These are phyloP conservation scores for Drosophila paranaensis DNA, from an alignment of 2,888 invertebrate species.

Conservation along the genomic window DNA sequence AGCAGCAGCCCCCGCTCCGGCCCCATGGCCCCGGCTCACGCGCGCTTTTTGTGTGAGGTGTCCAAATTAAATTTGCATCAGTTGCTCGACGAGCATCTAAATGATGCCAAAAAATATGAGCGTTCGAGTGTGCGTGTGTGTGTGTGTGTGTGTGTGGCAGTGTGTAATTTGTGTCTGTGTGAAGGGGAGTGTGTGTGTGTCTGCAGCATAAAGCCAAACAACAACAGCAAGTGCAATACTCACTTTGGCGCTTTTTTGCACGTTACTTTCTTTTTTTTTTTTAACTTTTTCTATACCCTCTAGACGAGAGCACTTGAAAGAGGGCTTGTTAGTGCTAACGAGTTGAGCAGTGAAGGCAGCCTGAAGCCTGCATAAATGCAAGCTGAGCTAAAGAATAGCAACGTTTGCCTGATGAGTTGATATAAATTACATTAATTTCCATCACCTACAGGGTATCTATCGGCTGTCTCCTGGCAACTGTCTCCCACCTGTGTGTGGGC, in stretches of 20 bases:
- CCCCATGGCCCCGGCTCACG: constrained; percentile 7
- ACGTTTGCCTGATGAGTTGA: too few species aligned
- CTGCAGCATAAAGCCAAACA: constrained; percentile 52
- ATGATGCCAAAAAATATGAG: constrained; percentile 75
- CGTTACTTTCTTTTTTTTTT: constrained; percentile 41
- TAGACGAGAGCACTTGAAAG: not conserved
- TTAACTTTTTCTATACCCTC: constrained; percentile 43
- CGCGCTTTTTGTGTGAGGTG: constrained; percentile 73
- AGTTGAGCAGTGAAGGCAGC: not conserved
- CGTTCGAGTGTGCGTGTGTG: constrained; percentile 27
- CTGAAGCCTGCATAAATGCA: too few species aligned
- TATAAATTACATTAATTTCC: too few species aligned
- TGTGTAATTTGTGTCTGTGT: constrained; percentile 5
- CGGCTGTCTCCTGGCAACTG: not conserved
- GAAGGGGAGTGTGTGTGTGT: constrained; percentile 28
- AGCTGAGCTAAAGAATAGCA: too few species aligned
- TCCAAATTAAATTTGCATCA: constrained; percentile 81
- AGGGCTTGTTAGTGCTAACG: not conserved
- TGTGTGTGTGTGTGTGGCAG: constrained; percentile 6
- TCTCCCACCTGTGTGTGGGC: constrained; percentile 42
- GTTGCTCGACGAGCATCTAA: constrained; percentile 80
- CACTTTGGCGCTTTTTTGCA: constrained; percentile 68
- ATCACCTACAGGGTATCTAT: too few species aligned
- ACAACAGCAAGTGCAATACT: constrained; percentile 59
- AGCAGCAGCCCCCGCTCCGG: not conserved